phyloP scores from a whole-genome alignment of 1,140 invertebrate species.

The Zaprionus camerounensis region DNA sequence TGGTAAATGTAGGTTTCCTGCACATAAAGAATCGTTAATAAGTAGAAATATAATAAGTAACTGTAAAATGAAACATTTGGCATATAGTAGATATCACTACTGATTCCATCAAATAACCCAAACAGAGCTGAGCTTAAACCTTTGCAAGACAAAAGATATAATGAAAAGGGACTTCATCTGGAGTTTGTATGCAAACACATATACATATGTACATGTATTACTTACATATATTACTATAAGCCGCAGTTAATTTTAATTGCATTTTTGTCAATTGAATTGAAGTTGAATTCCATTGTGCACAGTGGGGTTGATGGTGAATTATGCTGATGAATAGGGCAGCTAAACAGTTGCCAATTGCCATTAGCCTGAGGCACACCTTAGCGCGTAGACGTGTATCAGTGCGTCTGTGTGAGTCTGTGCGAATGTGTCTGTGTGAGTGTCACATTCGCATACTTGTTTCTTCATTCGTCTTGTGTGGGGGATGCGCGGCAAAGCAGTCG shows the following conservation, averaged over 20 bases:
- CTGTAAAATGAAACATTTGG: too few species aligned
- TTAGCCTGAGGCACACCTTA: background rate
- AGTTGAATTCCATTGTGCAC: background rate
- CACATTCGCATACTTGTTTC: background rate
- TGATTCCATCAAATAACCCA: too few species aligned
- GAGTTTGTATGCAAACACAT: too few species aligned
- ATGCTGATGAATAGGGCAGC: constrained; percentile 1
- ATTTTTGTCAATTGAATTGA: background rate
- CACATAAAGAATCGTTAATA: too few species aligned
- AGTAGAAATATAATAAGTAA: too few species aligned
- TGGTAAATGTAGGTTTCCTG: too few species aligned
- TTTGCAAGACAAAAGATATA: too few species aligned
- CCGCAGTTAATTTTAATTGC: background rate
- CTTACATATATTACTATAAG: background rate
- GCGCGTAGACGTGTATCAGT: background rate
- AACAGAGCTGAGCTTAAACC: too few species aligned
- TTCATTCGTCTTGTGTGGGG: background rate
- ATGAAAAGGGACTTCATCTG: too few species aligned
- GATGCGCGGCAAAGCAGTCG: constrained; percentile 19
- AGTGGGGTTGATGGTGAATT: background rate
- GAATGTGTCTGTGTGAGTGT: background rate
- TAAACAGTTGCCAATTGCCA: constrained; percentile 10
- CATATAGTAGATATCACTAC: too few species aligned
- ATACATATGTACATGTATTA: too few species aligned
- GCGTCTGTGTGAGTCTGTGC: background rate